Conservation (phyloP, 2,797 vertebrate genomes). For the Cossypha caffra region DNA sequence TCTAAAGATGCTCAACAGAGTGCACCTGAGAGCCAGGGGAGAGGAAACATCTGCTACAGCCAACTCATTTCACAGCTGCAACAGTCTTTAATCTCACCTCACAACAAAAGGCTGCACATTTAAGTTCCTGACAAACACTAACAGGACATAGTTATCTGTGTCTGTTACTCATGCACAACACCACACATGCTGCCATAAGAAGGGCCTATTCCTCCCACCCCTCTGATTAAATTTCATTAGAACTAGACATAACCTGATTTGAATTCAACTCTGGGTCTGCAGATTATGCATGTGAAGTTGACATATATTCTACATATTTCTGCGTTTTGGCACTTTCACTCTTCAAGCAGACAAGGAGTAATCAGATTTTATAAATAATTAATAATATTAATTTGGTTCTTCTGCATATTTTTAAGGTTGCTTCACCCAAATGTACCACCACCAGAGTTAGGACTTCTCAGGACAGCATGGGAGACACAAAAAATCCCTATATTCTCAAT, state of each 20-base stretch:
- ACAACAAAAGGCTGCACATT: neutral
- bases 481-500: neutral
- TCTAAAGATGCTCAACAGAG: neutral
- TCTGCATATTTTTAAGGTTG: neutral
- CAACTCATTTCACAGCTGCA: neutral
- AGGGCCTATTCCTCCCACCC: neutral
- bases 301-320: neutral
- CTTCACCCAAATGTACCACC: neutral
- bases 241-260: neutral
- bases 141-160: neutral
- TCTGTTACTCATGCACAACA: neutral
- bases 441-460: neutral
- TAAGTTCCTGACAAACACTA: neutral
- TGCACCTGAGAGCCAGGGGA: neutral
- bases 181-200: neutral
- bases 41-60: neutral
- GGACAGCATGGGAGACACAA: accelerated
- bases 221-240: neutral
- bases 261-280: neutral
- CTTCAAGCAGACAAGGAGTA: neutral
- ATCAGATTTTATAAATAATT: neutral
- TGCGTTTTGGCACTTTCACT: neutral
- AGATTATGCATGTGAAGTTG: neutral
- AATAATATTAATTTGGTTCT: neutral
- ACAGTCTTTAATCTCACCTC: neutral